A percentile compares a stretch with the other conserved stretches of the same genome.
Conservation (phyloP, 2,888 invertebrate species). For the Notodonta ziczac region DNA sequence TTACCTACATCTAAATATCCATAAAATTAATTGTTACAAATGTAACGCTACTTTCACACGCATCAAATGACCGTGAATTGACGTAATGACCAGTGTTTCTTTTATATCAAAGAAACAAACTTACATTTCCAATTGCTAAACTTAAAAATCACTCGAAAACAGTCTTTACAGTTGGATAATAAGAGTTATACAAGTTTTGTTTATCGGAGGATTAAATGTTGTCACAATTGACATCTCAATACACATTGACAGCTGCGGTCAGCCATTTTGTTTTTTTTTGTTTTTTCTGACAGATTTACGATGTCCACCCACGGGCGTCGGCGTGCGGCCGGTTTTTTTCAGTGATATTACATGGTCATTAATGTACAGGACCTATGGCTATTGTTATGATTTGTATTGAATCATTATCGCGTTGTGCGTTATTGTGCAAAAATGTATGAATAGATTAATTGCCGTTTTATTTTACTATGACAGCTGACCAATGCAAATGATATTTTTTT, state of each 20-base stretch:
- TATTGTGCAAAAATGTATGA: conserved; percentile 8
- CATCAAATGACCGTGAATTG: conserved; percentile 60
- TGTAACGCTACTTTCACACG: conserved; percentile 64
- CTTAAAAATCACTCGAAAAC: conserved; percentile 20
- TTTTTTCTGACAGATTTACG: conserved; percentile 52
- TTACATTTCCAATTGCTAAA: background rate
- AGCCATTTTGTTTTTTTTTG: conserved; percentile 65
- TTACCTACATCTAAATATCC: conserved; percentile 62
- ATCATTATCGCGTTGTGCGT: conserved; percentile 24
- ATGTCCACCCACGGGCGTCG: conserved; percentile 62
- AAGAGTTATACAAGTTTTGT: conserved; percentile 14
- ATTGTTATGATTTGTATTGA: conserved; percentile 44
- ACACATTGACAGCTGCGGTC: conserved; percentile 76
- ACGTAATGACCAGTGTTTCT: conserved; percentile 65
- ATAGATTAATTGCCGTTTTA: conserved; percentile 20
- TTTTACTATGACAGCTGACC: conserved; percentile 3
- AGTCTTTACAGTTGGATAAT: conserved; percentile 12
- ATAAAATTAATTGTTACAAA: conserved; percentile 78
- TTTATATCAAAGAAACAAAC: conserved; percentile 43
- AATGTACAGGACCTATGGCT: conserved; percentile 29
- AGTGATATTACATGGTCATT: conserved; percentile 59
- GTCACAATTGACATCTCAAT: conserved; percentile 66
- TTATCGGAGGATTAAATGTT: conserved; percentile 24
- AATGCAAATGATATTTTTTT: too few relatives aligned
- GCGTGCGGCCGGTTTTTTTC: conserved; percentile 51